phyloP scores from a whole-genome alignment of 1,140 invertebrate genomes.

The Sitobion miscanthi region DNA sequence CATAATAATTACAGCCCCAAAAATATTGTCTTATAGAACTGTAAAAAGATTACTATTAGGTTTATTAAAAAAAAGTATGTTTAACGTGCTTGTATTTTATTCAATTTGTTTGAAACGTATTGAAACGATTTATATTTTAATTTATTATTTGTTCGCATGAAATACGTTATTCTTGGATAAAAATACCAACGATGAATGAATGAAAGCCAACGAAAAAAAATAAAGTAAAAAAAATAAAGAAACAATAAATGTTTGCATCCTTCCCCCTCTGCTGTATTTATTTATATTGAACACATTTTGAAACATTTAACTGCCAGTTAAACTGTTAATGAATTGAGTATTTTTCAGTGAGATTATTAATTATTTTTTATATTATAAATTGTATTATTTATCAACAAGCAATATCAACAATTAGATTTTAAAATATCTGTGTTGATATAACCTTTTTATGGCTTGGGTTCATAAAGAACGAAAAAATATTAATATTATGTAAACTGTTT shows the following conservation, averaged over 20 bases:
- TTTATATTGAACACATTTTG: not conserved
- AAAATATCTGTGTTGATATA: not conserved
- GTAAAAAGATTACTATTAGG: not conserved
- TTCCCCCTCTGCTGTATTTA: not conserved
- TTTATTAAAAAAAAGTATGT: not conserved
- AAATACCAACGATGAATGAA: not conserved
- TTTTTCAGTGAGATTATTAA: not conserved
- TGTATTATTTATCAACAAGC: not conserved
- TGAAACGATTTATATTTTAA: not conserved
- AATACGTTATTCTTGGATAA: not conserved
- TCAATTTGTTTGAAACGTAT: not conserved
- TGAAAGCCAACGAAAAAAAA: not conserved
- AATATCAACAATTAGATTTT: not conserved
- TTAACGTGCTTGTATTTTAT: not conserved
- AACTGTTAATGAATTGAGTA: not conserved
- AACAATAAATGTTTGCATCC: not conserved
- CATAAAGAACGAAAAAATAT: not conserved
- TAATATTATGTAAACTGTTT: not conserved
- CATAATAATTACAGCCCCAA: not conserved
- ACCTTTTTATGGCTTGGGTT: not conserved
- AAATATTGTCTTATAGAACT: not conserved
- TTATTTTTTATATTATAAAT: not conserved
- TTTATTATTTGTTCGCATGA: not conserved
- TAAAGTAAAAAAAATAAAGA: not conserved
- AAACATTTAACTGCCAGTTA: not conserved